Conservation (phyloP, 2,888 invertebrate species). For the Diplazon laetatorius region DNA sequence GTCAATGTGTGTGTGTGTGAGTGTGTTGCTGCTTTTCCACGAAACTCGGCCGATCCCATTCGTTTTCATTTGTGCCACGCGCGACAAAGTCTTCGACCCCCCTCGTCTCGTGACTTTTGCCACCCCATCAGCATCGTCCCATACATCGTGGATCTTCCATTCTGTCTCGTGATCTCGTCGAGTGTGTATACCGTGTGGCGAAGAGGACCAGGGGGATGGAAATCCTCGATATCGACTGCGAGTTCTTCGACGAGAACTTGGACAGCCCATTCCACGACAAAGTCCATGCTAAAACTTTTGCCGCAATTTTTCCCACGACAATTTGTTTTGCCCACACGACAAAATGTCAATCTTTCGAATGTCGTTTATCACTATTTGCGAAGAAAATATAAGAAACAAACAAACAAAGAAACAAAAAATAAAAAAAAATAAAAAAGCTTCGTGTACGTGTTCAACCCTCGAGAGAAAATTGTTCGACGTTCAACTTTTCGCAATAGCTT, state of each 20-base stretch:
- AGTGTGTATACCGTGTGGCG: constrained; percentile 11
- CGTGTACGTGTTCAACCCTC: no score
- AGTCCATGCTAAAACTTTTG: not conserved
- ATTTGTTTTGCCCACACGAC: constrained; percentile 26
- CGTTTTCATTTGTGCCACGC: constrained; percentile 55
- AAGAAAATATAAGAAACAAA: not conserved
- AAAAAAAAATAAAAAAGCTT: not conserved
- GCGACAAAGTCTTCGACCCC: constrained; percentile 5
- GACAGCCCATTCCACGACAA: not conserved
- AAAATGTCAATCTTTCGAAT: not conserved
- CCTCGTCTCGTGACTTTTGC: constrained; percentile 34
- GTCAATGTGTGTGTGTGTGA: constrained; percentile 7
- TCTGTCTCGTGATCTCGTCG: constrained; percentile 5
- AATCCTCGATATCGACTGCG: not conserved
- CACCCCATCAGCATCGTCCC: not conserved
- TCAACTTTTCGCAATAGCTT: no score
- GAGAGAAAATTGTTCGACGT: no score
- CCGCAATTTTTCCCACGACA: constrained; percentile 14
- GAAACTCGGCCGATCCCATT: constrained; percentile 49
- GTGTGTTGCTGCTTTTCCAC: constrained; percentile 8
- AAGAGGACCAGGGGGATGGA: no score
- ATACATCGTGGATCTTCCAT: constrained; percentile 32
- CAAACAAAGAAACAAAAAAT: not conserved
- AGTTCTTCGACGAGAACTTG: not conserved
- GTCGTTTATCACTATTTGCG: not conserved